Evolutionary conservation across 2,888 invertebrate species (phyloP).

Genomic region (Yponomeuta malinellus): DNA sequence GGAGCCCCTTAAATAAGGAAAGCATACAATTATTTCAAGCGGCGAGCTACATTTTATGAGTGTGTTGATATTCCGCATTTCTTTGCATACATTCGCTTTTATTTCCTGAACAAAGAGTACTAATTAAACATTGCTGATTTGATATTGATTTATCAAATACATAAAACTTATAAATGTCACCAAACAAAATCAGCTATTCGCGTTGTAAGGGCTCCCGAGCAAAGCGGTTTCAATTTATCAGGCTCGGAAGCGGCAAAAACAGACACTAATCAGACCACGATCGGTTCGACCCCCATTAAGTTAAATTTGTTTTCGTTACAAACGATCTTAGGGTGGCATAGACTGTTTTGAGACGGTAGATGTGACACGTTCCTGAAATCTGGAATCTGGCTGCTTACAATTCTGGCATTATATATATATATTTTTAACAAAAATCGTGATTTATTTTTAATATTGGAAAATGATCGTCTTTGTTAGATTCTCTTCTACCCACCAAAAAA

Average conservation of each 20-base stretch:
- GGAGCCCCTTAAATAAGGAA: too few species aligned
- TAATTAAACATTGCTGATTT: too few species aligned
- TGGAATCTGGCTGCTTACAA: too few species aligned
- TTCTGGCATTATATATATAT: too few species aligned
- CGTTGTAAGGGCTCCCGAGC: background rate
- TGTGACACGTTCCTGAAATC: background rate
- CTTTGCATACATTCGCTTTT: too few species aligned
- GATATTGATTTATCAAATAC: background rate
- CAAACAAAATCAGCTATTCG: slow-evolving; percentile 4
- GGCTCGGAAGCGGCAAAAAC: background rate
- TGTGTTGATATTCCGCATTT: too few species aligned
- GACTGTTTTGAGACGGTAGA: background rate
- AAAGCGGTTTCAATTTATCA: slow-evolving; percentile 8
- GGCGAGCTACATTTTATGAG: too few species aligned
- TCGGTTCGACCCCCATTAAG: slow-evolving; percentile 6
- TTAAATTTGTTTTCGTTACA: slow-evolving; percentile 10
- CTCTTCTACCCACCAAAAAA: background rate
- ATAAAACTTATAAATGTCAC: background rate
- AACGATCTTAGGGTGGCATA: background rate
- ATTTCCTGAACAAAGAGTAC: background rate
- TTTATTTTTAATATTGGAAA: background rate
- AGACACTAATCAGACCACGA: slow-evolving; percentile 8
- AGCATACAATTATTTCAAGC: too few species aligned
- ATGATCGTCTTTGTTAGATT: background rate
- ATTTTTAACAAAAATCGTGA: background rate